Percentiles rank a stretch among this genome's conserved stretches.
Conservation (phyloP, 2,797 vertebrate species). For the Staurois parvus region DNA sequence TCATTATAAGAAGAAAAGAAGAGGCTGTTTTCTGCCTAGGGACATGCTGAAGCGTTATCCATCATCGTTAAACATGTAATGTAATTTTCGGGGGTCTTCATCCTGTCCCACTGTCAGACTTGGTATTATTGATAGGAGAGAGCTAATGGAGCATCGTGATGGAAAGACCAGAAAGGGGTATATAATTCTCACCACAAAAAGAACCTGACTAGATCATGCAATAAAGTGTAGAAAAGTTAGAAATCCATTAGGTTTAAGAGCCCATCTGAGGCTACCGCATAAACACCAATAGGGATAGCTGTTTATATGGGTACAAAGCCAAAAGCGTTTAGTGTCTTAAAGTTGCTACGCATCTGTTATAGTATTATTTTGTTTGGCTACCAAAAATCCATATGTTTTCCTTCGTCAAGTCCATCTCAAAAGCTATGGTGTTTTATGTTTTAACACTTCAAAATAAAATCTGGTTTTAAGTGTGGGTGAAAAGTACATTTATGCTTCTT, state of each 20-base stretch:
- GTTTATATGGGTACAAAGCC: constrained; percentile 3
- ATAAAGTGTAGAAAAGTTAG: constrained; percentile 12
- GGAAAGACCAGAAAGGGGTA: constrained; percentile 40
- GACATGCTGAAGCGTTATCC: constrained; percentile 54
- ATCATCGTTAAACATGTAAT: constrained; percentile 61
- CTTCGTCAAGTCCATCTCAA: too few relatives aligned
- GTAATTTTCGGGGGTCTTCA: constrained; percentile 61
- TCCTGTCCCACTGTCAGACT: constrained; percentile 55
- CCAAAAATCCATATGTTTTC: too few relatives aligned
- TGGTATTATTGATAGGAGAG: constrained; percentile 58
- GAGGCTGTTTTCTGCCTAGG: constrained; percentile 46
- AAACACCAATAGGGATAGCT: constrained; percentile 19
- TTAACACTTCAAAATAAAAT: too few relatives aligned
- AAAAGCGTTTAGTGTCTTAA: background rate
- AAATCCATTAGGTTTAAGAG: constrained; percentile 43
- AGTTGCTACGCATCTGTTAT: background rate
- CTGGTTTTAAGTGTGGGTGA: too few relatives aligned
- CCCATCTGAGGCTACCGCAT: constrained; percentile 7
- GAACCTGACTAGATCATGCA: constrained; percentile 20
- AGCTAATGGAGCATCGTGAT: constrained; percentile 52
- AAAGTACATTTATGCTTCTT: too few relatives aligned
- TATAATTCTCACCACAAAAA: constrained; percentile 33
- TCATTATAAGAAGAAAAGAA: constrained; percentile 53
- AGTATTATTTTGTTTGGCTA: background rate
- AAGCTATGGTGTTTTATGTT: too few relatives aligned